Conservation (phyloP, 2,888 invertebrate genomes). For the Microctonus aethiopoides region DNA sequence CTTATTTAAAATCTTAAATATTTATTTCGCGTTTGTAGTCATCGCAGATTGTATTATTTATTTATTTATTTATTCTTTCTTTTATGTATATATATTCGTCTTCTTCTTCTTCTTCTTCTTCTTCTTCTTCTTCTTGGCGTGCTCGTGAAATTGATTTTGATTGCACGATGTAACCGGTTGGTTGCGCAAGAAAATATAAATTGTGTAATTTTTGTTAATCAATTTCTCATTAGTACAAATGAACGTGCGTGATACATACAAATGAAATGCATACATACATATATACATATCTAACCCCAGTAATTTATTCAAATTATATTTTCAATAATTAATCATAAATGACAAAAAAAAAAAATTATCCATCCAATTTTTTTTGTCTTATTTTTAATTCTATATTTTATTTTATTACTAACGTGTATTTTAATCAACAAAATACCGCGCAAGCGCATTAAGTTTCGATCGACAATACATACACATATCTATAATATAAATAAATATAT, state of each 20-base stretch:
- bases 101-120: not conserved
- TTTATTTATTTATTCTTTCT: too few species aligned
- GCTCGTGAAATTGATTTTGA: not conserved
- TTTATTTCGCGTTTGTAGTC: not conserved
- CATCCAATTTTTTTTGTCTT: not conserved
- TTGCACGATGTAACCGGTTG: not conserved
- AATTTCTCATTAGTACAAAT: not conserved
- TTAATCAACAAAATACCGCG: not conserved
- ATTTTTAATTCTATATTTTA: too few species aligned
- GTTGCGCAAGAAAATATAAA: not conserved
- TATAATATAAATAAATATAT: too few species aligned
- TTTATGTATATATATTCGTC: too few species aligned
- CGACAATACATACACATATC: not conserved
- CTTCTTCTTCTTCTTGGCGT: not conserved
- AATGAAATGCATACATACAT: too few species aligned
- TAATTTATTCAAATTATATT: too few species aligned
- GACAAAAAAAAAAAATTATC: too few species aligned
- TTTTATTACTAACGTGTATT: not conserved
- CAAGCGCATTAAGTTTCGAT: constrained; percentile 2
- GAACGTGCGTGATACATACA: too few species aligned
- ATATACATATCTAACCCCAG: too few species aligned
- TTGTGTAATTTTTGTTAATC: not conserved
- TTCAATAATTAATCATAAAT: too few species aligned
- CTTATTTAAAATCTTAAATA: not conserved
- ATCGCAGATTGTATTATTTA: not conserved